Percentiles rank a stretch among this genome's conserved stretches.
These are phyloP conservation scores for Andrena haemorrhoa DNA, from an alignment of 2,888 invertebrate genomes.

Conservation along the genomic window DNA sequence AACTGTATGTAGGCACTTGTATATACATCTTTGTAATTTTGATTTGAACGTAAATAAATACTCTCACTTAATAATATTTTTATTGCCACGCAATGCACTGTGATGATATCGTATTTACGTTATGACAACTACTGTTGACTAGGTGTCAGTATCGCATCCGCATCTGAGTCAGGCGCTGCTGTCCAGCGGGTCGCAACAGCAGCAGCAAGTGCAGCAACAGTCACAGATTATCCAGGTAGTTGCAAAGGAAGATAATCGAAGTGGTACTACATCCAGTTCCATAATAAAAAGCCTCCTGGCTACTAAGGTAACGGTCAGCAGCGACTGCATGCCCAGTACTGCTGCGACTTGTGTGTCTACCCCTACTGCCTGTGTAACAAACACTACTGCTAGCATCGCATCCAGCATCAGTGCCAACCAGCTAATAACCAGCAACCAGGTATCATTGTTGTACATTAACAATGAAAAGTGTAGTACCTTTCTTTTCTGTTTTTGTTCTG, in stretches of 20 bases:
- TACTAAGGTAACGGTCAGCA: slow-evolving; percentile 91
- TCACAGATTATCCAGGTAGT: slow-evolving; percentile 80
- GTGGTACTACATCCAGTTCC: slow-evolving; percentile 89
- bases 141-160: slow-evolving; percentile 87
- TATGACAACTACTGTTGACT: slow-evolving; percentile 70
- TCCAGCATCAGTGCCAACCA: slow-evolving; percentile 85
- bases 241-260: slow-evolving; percentile 81
- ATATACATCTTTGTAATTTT: not conserved
- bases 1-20: not conserved
- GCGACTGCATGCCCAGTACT: slow-evolving; percentile 86
- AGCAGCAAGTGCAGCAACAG: slow-evolving; percentile 71
- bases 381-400: slow-evolving; percentile 84
- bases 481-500: slow-evolving; percentile 11
- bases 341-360: slow-evolving; percentile 84
- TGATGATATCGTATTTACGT: slow-evolving; percentile 10
- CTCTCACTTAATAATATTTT: slow-evolving; percentile 43
- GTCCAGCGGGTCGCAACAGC: slow-evolving; percentile 83
- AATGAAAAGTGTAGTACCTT: slow-evolving; percentile 62
- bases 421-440: slow-evolving; percentile 85
- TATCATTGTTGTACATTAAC: slow-evolving; percentile 77
- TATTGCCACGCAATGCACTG: not conserved
- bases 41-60: slow-evolving; percentile 7
- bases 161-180: slow-evolving; percentile 88
- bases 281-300: slow-evolving; percentile 97
- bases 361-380: slow-evolving; percentile 84